These are phyloP conservation scores for Aricia agestis DNA, from an alignment of 1,140 invertebrate species.

Conservation along the genomic window DNA sequence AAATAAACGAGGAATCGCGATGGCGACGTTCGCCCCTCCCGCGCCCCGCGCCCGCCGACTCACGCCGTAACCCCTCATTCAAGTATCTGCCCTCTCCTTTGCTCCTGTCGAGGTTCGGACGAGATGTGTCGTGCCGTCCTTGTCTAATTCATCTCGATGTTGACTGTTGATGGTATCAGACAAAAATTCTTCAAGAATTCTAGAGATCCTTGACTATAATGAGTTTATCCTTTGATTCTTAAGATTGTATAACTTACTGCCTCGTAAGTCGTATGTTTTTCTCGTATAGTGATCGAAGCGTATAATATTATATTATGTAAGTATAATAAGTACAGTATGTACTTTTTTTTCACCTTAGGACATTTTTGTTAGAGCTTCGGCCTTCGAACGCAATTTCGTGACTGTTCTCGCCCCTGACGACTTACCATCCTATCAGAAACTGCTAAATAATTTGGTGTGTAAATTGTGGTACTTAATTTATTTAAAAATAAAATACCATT, in stretches of 20 bases:
- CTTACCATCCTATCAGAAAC: too few species aligned
- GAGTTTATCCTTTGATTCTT: not conserved
- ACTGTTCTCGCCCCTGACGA: too few species aligned
- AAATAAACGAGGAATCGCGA: constrained; percentile 59
- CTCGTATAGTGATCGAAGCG: too few species aligned
- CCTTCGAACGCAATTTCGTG: too few species aligned
- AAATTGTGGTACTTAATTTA: too few species aligned
- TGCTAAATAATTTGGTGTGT: too few species aligned
- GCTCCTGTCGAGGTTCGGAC: constrained; percentile 23
- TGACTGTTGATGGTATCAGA: constrained; percentile 30
- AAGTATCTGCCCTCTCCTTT: constrained; percentile 47
- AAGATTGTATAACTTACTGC: not conserved
- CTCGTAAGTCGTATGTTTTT: too few species aligned
- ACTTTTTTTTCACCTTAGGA: too few species aligned
- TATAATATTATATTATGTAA: too few species aligned
- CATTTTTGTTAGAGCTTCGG: too few species aligned
- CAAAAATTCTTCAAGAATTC: not conserved
- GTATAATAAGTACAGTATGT: too few species aligned
- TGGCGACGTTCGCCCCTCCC: constrained; percentile 49
- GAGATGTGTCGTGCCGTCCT: constrained; percentile 27
- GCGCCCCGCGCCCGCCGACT: constrained; percentile 37
- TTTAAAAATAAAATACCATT: too few species aligned
- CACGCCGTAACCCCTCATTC: constrained; percentile 60
- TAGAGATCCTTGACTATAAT: not conserved
- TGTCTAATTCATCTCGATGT: constrained; percentile 40